Percentiles rank a stretch among this genome's conserved stretches.
phyloP scores from a whole-genome alignment of 2,888 invertebrate genomes.

The Epicampocera succincta region DNA sequence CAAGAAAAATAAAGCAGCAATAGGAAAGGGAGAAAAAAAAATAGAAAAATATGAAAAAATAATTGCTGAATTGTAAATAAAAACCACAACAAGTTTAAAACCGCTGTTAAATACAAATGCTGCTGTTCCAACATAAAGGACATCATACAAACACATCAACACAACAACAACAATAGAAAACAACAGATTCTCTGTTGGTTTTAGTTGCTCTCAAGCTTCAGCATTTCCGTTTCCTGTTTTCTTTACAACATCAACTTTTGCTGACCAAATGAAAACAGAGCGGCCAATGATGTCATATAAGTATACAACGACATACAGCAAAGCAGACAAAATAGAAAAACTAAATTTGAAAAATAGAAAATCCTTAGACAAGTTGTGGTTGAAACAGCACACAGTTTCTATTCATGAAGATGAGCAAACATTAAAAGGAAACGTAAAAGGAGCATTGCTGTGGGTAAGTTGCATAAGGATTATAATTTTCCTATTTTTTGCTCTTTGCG shows the following conservation, averaged over 20 bases:
- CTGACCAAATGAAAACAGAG: conserved; percentile 61
- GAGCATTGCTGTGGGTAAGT: conserved; percentile 30
- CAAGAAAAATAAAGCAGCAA: background rate
- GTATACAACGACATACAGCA: conserved; percentile 43
- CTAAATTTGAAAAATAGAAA: conserved; percentile 30
- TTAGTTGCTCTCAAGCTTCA: conserved; percentile 59
- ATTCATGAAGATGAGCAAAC: conserved; percentile 10
- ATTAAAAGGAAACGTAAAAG: conserved; percentile 22
- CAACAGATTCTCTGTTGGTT: conserved; percentile 41
- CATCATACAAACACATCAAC: conserved; percentile 6
- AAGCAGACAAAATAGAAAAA: background rate
- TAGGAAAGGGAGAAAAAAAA: background rate
- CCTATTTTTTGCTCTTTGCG: background rate
- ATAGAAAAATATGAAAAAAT: conserved; percentile 5
- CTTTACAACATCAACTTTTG: conserved; percentile 54
- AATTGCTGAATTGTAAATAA: conserved; percentile 61
- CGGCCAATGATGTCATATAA: conserved; percentile 56
- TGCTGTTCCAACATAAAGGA: conserved; percentile 27
- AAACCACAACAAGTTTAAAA: conserved; percentile 69
- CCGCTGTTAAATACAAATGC: conserved; percentile 69
- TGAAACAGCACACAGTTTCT: conserved; percentile 58
- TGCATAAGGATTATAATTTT: conserved; percentile 51
- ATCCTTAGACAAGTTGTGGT: conserved; percentile 70
- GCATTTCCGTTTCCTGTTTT: conserved; percentile 69
- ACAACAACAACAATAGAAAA: conserved; percentile 31